Evolutionary conservation across 1,140 invertebrate species (phyloP), one percentile per base, ranked within the genome.

Genomic region (Catajapyx aquilonaris): DNA sequence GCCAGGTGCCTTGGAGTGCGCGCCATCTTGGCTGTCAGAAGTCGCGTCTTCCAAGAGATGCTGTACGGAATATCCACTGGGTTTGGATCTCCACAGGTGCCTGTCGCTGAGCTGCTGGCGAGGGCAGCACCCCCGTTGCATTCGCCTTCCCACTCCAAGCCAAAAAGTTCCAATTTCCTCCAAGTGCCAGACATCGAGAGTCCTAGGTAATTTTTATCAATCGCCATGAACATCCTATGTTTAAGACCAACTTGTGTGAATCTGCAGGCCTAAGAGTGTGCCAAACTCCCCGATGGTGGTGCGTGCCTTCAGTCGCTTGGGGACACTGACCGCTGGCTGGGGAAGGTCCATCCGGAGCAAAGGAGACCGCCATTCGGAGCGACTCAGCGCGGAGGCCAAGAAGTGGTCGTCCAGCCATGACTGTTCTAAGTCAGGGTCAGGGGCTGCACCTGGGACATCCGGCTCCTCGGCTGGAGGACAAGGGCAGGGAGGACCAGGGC

Each of bases 201-300:
- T 38, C 68, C 69, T 34, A 66, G 70, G 67, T 71, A 58, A 45
- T 55, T 46, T 39, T n/a, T n/a, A n/a, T n/a, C n/a, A n/a, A n/a
- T n/a, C n/a, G n/a, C n/a, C n/a, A 30, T 31, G 4, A 5, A 25
- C 20, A 23, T 22, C 7, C 9, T 22, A 36, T 20, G n/a, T 10
- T 17, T 22, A 5, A 20, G 23, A 35, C 13, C 11, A 35, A 20
- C 13, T 35, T 35, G 7, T 7, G 17, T 38, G 20, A 18, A 34
- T 11, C 33, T 60, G 51, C 56, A 72, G 81, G 50, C 81, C 84
- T 42, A 90, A 90, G 65, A 87, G 83, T 53, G 83, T 88, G 21
- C 83, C 85, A 2, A 86, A 81, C 45, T 88, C 83, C 21, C 86
- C 86, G n/a, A 88, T 87, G 79, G 81, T 90, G 41, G 86, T 86